Base-by-base conservation (phyloP, 2,888 invertebrate genomes). In the Cetonia aurata region DNA sequence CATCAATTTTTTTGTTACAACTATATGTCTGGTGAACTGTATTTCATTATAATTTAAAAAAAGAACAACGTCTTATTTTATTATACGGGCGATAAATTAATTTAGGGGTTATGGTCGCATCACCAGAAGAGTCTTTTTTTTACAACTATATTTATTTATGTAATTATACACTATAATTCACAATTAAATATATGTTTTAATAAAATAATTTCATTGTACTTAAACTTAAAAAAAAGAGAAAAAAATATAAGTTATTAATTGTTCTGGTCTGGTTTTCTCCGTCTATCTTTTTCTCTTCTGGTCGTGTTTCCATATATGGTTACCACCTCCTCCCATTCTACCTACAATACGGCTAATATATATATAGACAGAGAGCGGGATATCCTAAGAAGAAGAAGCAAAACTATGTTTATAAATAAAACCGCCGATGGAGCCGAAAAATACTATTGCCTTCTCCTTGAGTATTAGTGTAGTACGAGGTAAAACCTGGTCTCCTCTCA, bases 11-110 rank as follows among this genome's bases (percentile, higher is more conserved):
- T 71, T 69, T 71, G 67, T 71, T 71, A 66, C 65, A 55, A 60
- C 44, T 53, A 52, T 62, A 52, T 65, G 56, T 65, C 69, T 65
- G 68, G 71, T 69, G 71, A 71, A 71, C 53, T 69, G 66, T 71
- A 71, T 69, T 55, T 71, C 62, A 71, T 71, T 70, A 70, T 70
- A 68, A 68, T 68, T 68, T 57, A 57, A 68, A 46, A 56, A 68
- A 68, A 57, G 55, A 68, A 68, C 37, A 37, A 50, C 50, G 50
- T 37, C 50, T 50, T 65, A 65, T 65, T 65, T 65, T 65, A 57
- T 65, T 50, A 10, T 65, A 50, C 9, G 25, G 50, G 25, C 62
- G 33, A 48, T 62, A 62, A 62, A 48, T 62, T 62, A 48, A 48
- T 46, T 48, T 52, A 52, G 19, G 12, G 10, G 33, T 60, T 48